Evolutionary conservation across 2,113 vertebrate genomes (phyloP).

Genomic region (Eidolon helvum): DNA sequence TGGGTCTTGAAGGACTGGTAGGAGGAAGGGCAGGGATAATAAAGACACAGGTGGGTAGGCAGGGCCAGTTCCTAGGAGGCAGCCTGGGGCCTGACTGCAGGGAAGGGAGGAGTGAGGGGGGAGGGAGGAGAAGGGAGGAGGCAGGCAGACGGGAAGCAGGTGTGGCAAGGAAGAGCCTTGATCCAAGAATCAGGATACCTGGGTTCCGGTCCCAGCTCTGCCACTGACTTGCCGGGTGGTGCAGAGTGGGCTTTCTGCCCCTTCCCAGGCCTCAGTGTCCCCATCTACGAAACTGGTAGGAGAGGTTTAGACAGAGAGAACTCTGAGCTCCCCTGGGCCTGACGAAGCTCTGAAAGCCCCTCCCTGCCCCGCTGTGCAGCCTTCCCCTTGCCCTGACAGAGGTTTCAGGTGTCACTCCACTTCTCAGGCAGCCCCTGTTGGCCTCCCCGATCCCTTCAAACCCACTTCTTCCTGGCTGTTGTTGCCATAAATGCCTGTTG

Average conservation of each 20-base stretch:
- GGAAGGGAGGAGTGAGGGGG: not conserved
- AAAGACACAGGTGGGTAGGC: not conserved
- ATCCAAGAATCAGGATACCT: rapidly evolving
- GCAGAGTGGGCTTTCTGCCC: not conserved
- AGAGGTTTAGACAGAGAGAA: not conserved
- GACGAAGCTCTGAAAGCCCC: not conserved
- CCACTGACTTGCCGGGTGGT: not conserved
- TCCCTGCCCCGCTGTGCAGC: rapidly evolving
- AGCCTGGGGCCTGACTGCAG: no score
- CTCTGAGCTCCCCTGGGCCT: not conserved
- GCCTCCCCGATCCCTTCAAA: not conserved
- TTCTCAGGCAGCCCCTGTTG: not conserved
- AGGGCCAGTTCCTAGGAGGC: not conserved
- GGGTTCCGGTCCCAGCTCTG: not conserved
- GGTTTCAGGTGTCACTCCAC: not conserved
- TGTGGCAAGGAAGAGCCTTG: not conserved
- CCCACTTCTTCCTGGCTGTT: not conserved
- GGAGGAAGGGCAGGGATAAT: not conserved
- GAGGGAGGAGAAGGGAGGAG: not conserved
- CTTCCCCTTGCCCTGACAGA: not conserved
- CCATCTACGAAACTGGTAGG: not conserved
- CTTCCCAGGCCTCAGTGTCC: not conserved
- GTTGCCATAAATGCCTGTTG: not conserved
- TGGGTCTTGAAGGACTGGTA: not conserved
- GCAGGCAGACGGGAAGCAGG: not conserved